Conservation (phyloP, 30 jellyfish, hydroid and myxozoan species). For the Hydra vulgaris region DNA sequence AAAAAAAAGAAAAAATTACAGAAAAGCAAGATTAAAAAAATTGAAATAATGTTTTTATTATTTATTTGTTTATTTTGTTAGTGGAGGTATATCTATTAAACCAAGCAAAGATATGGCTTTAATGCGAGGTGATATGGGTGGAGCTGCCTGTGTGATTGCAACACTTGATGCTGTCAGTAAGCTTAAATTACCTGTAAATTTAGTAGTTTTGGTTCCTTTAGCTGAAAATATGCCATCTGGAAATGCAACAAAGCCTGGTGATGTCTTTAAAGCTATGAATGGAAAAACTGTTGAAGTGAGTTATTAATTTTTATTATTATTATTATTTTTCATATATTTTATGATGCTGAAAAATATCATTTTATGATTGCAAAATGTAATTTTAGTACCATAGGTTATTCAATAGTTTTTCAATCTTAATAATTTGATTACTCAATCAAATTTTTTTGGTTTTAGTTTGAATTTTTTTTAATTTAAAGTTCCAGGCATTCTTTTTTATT, state of each 20-base stretch:
- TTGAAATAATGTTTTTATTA: background rate
- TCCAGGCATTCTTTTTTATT: no score
- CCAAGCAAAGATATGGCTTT: constrained; percentile 89
- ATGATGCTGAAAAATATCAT: background rate
- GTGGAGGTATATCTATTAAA: constrained; percentile 97
- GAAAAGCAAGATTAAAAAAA: background rate
- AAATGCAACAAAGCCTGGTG: constrained; percentile 97
- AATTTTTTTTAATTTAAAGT: no score
- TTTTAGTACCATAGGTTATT: background rate
- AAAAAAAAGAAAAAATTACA: no score
- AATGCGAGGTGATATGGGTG: constrained; percentile 99
- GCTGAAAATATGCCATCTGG: constrained; percentile 99
- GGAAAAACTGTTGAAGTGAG: constrained; percentile 96
- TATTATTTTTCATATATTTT: background rate
- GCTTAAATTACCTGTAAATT: constrained; percentile 64
- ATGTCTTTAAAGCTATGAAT: constrained; percentile 92
- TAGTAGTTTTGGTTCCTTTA: constrained; percentile 74
- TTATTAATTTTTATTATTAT: background rate
- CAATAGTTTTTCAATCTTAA: no score
- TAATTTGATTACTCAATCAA: no score
- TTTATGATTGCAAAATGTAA: no score
- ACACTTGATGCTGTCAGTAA: constrained; percentile 61
- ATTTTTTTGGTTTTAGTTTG: no score
- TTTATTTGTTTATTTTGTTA: background rate
- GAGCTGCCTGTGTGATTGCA: constrained; percentile 98